phyloP scores from a whole-genome alignment of 1,140 invertebrate genomes.

The Nautilus pompilius region DNA sequence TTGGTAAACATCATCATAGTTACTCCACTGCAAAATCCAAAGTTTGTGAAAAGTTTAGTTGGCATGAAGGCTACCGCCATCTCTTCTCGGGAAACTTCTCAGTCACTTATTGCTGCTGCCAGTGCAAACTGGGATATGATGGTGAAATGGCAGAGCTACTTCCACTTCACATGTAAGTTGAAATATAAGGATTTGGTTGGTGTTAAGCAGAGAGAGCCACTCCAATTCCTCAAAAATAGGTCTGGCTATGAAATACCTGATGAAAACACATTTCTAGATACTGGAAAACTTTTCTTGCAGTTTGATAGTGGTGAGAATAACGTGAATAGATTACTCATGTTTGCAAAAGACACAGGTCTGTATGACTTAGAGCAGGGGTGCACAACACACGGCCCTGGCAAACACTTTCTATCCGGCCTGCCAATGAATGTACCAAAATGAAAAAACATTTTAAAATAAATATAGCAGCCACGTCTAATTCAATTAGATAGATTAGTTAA shows the following conservation, averaged over 20 bases:
- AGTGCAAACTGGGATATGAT: background rate
- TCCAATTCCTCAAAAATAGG: background rate
- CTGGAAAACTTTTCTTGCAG: background rate
- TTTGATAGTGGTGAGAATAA: background rate
- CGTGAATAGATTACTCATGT: background rate
- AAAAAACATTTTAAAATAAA: too few species aligned
- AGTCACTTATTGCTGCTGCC: background rate
- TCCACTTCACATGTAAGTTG: background rate
- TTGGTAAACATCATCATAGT: background rate
- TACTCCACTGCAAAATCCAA: background rate
- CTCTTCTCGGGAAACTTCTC: background rate
- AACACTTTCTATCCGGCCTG: too few species aligned
- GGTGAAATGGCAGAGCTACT: background rate
- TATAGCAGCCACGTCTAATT: too few species aligned
- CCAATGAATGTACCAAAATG: too few species aligned
- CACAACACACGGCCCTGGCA: too few species aligned
- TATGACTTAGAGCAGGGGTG: background rate
- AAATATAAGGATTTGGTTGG: background rate
- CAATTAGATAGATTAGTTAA: too few species aligned
- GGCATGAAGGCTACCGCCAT: background rate
- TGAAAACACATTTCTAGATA: background rate
- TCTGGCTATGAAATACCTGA: background rate
- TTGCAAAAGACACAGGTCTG: background rate
- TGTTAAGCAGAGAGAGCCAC: background rate
- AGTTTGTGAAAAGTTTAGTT: background rate